Evolutionary conservation across 2,113 vertebrate species (phyloP).

Genomic region (Electrona antarctica): DNA sequence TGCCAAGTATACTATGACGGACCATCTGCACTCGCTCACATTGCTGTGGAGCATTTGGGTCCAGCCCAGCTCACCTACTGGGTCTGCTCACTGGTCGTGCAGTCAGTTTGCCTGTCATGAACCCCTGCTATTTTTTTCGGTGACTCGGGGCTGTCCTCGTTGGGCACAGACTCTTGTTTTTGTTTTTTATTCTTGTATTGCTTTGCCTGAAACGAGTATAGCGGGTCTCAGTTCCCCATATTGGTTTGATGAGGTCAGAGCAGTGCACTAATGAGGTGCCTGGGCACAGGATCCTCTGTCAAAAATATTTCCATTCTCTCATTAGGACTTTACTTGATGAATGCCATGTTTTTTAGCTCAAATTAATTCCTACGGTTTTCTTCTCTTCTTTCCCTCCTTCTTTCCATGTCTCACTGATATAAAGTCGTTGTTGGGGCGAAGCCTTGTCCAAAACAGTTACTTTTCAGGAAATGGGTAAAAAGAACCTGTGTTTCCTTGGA

Average conservation of each 20-base stretch:
- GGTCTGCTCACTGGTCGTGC: conserved; percentile 53
- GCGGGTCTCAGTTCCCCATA: neutral
- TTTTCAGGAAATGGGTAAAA: no score
- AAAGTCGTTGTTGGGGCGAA: no score
- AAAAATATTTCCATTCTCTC: conserved; percentile 51
- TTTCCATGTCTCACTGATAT: conserved; percentile 42
- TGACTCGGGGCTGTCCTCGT: conserved; percentile 34
- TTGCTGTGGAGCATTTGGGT: conserved; percentile 44
- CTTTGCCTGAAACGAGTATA: conserved; percentile 29
- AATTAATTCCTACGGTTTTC: conserved; percentile 32
- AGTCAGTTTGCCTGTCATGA: conserved; percentile 45
- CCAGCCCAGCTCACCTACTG: conserved; percentile 55
- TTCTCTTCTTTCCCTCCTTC: conserved; percentile 24
- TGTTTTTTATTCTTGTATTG: conserved; percentile 19
- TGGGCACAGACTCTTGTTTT: conserved; percentile 48
- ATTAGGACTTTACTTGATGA: conserved; percentile 46
- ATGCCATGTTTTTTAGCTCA: conserved; percentile 47
- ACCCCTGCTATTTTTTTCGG: conserved; percentile 33
- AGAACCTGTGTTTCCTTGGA: no score
- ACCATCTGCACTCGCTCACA: conserved; percentile 58
- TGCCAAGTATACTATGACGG: conserved; percentile 36
- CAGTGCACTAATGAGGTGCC: conserved; percentile 70
- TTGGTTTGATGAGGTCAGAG: conserved; percentile 21
- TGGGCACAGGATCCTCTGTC: conserved; percentile 44
- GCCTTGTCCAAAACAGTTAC: no score